phyloP scores from a whole-genome alignment of 2,113 vertebrate genomes.

The Marmota flaviventris region DNA sequence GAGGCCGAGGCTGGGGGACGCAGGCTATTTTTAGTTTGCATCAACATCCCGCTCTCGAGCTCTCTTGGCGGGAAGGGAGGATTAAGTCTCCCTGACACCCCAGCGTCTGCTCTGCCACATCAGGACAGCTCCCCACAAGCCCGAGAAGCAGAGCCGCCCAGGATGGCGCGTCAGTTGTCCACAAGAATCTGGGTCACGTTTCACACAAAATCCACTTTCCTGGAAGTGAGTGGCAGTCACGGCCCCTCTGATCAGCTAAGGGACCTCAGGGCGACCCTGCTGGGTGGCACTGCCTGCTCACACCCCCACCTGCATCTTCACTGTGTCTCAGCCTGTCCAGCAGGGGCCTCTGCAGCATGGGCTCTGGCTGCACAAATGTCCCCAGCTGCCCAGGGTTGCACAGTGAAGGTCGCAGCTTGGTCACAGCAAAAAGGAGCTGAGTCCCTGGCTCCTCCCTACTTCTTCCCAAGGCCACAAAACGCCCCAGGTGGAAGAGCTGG shows the following conservation, averaged over 20 bases:
- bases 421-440: background rate
- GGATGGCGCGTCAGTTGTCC: constrained; percentile 33
- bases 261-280: background rate
- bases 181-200: constrained; percentile 35
- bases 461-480: background rate
- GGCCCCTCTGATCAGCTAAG: background rate
- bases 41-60: background rate
- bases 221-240: background rate
- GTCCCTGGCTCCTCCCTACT: background rate
- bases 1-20: background rate
- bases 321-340: background rate
- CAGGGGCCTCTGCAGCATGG: background rate
- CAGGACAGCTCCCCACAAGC: background rate
- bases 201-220: constrained; percentile 5
- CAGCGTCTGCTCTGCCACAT: background rate
- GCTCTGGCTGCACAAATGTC: background rate
- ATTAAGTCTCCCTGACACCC: constrained; percentile 51
- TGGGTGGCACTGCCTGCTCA: background rate
- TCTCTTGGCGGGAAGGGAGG: constrained; percentile 4
- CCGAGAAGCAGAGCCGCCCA: rapidly evolving
- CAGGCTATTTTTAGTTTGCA: constrained; percentile 42
- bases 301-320: background rate
- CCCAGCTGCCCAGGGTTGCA: background rate
- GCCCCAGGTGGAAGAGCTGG: background rate
- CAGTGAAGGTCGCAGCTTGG: background rate